These are phyloP conservation scores for Oscheius sp. DNA, from an alignment of 2,888 invertebrate species.

Conservation along the genomic window DNA sequence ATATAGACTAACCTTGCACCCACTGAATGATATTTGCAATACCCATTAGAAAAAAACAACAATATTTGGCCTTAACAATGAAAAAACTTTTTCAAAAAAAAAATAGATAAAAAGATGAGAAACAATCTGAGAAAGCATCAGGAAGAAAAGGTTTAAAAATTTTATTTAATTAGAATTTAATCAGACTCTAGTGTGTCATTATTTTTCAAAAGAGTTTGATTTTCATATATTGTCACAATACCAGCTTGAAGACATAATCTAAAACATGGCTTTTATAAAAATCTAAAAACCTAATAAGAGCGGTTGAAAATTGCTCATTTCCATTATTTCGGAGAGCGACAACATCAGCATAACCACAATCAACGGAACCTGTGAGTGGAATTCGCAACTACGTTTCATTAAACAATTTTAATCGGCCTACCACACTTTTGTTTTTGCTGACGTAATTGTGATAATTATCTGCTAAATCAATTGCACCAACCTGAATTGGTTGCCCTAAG, in stretches of 20 bases:
- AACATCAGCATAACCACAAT: slow-evolving; percentile 63
- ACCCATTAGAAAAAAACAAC: slow-evolving; percentile 35
- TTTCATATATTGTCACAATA: slow-evolving; percentile 58
- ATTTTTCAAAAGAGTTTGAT: slow-evolving; percentile 34
- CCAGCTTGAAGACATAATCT: slow-evolving; percentile 40
- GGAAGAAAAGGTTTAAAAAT: slow-evolving; percentile 5
- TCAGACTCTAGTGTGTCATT: slow-evolving; percentile 12
- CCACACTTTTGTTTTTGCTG: slow-evolving; percentile 56
- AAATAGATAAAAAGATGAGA: too few relatives aligned
- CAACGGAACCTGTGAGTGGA: slow-evolving; percentile 59
- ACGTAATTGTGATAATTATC: slow-evolving; percentile 65
- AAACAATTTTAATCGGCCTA: background rate
- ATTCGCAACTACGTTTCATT: slow-evolving; percentile 61
- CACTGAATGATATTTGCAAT: slow-evolving; percentile 48
- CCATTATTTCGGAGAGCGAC: slow-evolving; percentile 44
- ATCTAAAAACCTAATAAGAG: slow-evolving; percentile 31
- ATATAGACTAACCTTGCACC: slow-evolving; percentile 40
- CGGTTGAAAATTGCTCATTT: slow-evolving; percentile 45
- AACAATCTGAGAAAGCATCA: too few relatives aligned
- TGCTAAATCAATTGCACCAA: slow-evolving; percentile 62
- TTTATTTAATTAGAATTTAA: slow-evolving; percentile 7
- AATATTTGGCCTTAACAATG: too few relatives aligned
- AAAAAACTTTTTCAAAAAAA: too few relatives aligned
- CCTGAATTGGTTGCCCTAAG: slow-evolving; percentile 63
- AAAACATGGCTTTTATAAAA: background rate